Evolutionary conservation across 2,113 vertebrate genomes (phyloP).

Genomic region (Saiga tatarica): DNA sequence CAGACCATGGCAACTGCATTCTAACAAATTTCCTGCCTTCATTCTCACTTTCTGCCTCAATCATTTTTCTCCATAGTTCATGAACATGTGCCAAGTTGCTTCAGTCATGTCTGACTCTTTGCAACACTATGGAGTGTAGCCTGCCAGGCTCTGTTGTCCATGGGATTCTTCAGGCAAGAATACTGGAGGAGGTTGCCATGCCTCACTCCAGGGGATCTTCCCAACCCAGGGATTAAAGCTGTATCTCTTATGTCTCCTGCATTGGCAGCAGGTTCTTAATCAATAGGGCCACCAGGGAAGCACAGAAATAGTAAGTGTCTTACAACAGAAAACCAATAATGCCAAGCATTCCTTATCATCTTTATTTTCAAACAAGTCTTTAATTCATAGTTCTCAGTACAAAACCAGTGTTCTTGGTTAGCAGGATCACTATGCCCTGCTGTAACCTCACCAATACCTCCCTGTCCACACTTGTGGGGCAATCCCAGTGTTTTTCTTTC

Average conservation of each 20-base stretch:
- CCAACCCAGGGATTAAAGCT: background rate
- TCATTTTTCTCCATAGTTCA: background rate
- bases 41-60: background rate
- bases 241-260: background rate
- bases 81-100: background rate
- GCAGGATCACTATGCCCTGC: background rate
- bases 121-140: background rate
- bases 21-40: background rate
- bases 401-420: background rate
- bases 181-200: background rate
- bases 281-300: background rate
- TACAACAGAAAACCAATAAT: background rate
- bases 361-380: background rate
- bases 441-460: background rate
- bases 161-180: background rate
- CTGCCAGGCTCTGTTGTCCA: background rate
- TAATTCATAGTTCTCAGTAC: background rate
- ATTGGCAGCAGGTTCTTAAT: background rate
- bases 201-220: background rate
- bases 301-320: background rate
- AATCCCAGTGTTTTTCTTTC: background rate
- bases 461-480: background rate
- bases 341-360: background rate
- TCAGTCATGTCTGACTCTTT: background rate
- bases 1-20: background rate